Base-by-base conservation (phyloP, 2,888 invertebrate species). In the Baronia brevicornis region DNA sequence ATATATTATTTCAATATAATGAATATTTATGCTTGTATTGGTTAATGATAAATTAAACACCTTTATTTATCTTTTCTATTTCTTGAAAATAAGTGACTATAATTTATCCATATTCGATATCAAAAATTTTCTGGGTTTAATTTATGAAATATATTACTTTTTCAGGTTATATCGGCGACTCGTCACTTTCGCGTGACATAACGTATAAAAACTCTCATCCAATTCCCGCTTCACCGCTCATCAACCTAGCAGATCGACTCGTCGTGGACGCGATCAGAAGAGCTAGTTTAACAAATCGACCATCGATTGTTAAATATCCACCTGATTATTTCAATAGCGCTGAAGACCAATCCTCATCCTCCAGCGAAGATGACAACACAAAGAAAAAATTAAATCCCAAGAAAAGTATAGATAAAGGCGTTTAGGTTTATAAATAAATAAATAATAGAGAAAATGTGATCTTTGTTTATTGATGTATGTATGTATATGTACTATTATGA, bases 201-300 rank as follows among this genome's bases (percentile, higher is more conserved):
- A 53, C 61, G 2, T 58, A 59, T 26, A 57, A 70, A 2, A 51
- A 54, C 18, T 63, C 69, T 0, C 35, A 62, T 4, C 60, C 48
- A 3, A 33, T 55, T 1, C 63, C 65, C 1, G 41, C 36, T 1
- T 70, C 70, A 0, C 75, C 80, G 0, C 52, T 80, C 0, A 46
- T 51, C 3, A 60, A 58, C 10, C 62, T 82, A 22, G 56, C 78
- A 0, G 80, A 84, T 28, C 55, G 82, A 7, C 51, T 84, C 3
- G 80, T 82, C 1, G 78, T 57, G 0, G 84, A 84, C 38, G 84
- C 84, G 1, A 60, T 84, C 5, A 49, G 71, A 25, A 51, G 84
- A 29, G 79, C 79, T 2, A 84, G 84, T 28, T 54, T 79, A 1
- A 74, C 77, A 1, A 57, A 70, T 22, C 48, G 79, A 26, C 75